A percentile compares a stretch with the other conserved stretches of the same genome.
phyloP scores from a whole-genome alignment of 2,888 invertebrate species.

The Cecidostiba fungosa region DNA sequence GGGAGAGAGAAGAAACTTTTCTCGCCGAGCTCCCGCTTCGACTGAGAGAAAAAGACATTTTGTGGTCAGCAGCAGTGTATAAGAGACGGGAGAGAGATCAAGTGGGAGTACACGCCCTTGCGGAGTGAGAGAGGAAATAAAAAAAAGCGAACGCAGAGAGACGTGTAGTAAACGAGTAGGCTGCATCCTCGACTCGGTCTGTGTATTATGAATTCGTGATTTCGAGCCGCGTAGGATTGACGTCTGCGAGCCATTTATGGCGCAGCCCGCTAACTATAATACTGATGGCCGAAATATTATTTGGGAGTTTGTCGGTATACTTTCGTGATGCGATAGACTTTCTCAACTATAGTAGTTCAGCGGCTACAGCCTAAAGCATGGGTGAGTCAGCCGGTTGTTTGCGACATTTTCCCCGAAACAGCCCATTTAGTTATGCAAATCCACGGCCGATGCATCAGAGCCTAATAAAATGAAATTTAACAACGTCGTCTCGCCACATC shows the following conservation, averaged over 20 bases:
- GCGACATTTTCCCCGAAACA: not conserved
- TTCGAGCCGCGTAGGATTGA: constrained; percentile 45
- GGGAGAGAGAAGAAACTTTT: constrained; percentile 7
- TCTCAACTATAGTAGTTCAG: too few species aligned
- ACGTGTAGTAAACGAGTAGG: constrained; percentile 56
- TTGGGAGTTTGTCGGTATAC: not conserved
- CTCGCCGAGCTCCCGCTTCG: constrained; percentile 5
- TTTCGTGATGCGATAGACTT: not conserved
- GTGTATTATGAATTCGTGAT: constrained; percentile 42
- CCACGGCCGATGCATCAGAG: not conserved
- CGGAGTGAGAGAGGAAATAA: not conserved
- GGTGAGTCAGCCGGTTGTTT: not conserved
- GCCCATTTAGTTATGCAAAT: not conserved
- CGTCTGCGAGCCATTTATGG: constrained; percentile 52
- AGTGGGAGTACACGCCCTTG: constrained; percentile 36
- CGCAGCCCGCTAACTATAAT: constrained; percentile 7
- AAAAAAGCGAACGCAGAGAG: not conserved
- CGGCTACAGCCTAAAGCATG: not conserved
- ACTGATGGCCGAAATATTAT: not conserved
- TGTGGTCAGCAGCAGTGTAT: constrained; percentile 3
- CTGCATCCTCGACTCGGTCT: constrained; percentile 26
- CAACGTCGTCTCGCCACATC: constrained; percentile 12
- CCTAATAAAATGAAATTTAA: not conserved
- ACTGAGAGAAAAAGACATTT: constrained; percentile 4
- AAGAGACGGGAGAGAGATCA: constrained; percentile 11